These are phyloP conservation scores for Anastrepha obliqua DNA, from an alignment of 1,140 invertebrate genomes.

Conservation along the genomic window DNA sequence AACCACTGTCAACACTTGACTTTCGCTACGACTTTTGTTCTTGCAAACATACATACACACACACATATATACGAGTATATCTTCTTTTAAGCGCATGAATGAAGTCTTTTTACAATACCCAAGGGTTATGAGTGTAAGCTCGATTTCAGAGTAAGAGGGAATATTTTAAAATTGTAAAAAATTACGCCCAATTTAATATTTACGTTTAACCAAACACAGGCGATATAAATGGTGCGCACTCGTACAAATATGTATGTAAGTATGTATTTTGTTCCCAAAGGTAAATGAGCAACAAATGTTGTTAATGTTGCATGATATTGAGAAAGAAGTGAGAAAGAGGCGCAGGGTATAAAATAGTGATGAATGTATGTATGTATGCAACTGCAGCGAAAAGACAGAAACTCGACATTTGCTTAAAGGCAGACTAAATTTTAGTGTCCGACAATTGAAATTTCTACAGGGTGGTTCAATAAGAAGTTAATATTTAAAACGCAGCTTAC, in stretches of 20 bases:
- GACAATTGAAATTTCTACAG: too few relatives aligned
- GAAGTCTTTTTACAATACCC: conserved; percentile 3
- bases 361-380: background rate
- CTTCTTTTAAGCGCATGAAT: background rate
- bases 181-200: conserved; percentile 32
- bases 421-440: background rate
- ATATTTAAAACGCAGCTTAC: too few relatives aligned
- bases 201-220: conserved; percentile 31
- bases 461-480: too few relatives aligned
- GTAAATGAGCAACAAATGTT: conserved; percentile 52
- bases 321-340: background rate
- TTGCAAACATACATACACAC: background rate
- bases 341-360: background rate
- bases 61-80: background rate
- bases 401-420: background rate
- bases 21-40: background rate
- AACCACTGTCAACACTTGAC: background rate
- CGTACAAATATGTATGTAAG: too few relatives aligned
- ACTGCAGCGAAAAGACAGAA: background rate
- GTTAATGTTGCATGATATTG: conserved; percentile 25
- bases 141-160: background rate
- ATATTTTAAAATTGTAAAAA: conserved; percentile 33
- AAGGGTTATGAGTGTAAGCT: conserved; percentile 1
- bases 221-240: background rate
- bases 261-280: background rate